phyloP scores from a whole-genome alignment of 1,140 invertebrate genomes.

The Nixonia krombeini region DNA sequence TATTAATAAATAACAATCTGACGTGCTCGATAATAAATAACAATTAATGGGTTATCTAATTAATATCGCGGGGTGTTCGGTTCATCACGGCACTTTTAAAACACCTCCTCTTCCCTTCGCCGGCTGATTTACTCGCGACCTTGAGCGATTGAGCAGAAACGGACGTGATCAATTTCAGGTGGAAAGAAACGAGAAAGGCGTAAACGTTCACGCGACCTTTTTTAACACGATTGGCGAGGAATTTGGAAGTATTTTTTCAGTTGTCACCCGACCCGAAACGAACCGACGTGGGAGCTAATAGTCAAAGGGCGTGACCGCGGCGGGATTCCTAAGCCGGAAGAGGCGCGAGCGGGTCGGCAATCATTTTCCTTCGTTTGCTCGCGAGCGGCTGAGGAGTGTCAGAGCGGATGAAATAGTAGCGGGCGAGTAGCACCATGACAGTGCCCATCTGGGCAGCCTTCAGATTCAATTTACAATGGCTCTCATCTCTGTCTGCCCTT shows the following conservation, averaged over 20 bases:
- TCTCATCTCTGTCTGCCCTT: slow-evolving; percentile 21
- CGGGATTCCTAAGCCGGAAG: slow-evolving; percentile 43
- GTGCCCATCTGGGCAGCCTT: slow-evolving; percentile 50
- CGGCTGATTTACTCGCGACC: no score
- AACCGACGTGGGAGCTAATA: slow-evolving; percentile 46
- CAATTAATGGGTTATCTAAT: slow-evolving; percentile 40
- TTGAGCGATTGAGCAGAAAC: no score
- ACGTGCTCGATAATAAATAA: slow-evolving; percentile 35
- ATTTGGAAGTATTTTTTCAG: no score
- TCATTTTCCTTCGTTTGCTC: slow-evolving; percentile 52
- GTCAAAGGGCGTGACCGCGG: slow-evolving; percentile 29
- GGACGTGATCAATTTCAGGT: no score
- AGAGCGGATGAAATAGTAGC: slow-evolving; percentile 54
- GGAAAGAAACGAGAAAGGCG: no score
- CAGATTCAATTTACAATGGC: slow-evolving; percentile 57
- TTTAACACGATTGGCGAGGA: no score
- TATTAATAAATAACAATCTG: slow-evolving; percentile 36
- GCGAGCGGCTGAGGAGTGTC: slow-evolving; percentile 44
- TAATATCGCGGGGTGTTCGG: slow-evolving; percentile 27
- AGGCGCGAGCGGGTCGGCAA: slow-evolving; percentile 28
- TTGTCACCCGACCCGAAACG: no score
- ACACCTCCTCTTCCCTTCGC: no score
- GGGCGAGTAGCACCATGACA: slow-evolving; percentile 46
- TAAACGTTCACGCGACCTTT: no score
- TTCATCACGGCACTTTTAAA: no score